phyloP scores from a whole-genome alignment of 2,113 vertebrate genomes.

The Chinchilla lanigera region DNA sequence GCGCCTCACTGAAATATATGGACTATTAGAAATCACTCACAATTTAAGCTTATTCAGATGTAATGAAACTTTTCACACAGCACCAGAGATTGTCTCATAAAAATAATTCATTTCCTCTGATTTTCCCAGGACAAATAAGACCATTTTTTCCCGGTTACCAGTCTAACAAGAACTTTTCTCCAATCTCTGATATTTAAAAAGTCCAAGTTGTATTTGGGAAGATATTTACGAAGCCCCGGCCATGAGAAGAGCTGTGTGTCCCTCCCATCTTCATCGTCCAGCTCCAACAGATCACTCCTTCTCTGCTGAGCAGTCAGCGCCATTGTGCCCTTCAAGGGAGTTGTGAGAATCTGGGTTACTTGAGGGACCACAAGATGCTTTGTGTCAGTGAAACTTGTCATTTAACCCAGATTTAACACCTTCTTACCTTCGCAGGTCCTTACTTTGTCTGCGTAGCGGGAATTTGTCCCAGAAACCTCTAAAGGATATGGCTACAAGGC shows the following conservation, averaged over 20 bases:
- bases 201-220: neutral
- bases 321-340: neutral
- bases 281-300: neutral
- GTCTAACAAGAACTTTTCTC: neutral
- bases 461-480: neutral
- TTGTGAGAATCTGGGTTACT: neutral
- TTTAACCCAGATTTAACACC: neutral
- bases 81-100: conserved; percentile 64
- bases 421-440: neutral
- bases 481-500: neutral
- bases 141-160: conserved; percentile 20
- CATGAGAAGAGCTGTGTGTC: neutral
- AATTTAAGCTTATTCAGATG: conserved; percentile 63
- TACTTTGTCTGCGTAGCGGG: neutral
- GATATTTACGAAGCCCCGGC: neutral
- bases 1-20: conserved; percentile 45
- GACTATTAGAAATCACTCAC: conserved; percentile 43
- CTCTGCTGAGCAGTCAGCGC: neutral
- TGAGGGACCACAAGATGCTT: neutral
- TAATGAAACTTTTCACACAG: conserved; percentile 48
- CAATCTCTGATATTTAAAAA: neutral
- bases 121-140: neutral
- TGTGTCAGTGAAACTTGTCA: neutral
- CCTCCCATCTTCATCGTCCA: neutral
- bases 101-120: conserved; percentile 47